phyloP scores from a whole-genome alignment of 2,113 vertebrate species.

The Actinemys pallida region DNA sequence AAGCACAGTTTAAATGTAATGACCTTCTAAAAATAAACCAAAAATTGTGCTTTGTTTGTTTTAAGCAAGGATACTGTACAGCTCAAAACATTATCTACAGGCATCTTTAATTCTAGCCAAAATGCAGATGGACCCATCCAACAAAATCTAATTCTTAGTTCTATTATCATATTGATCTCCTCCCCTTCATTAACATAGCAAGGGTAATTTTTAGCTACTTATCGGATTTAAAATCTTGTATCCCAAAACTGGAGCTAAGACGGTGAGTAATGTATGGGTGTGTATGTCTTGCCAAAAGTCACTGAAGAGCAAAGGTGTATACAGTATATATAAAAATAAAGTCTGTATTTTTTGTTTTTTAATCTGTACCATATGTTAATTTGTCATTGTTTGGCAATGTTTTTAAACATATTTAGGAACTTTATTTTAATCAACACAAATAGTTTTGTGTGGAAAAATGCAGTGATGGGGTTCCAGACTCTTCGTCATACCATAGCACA shows the following conservation, averaged over 20 bases:
- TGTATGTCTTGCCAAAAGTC: background rate
- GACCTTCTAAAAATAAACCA: background rate
- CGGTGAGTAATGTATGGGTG: accelerated
- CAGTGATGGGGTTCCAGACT: background rate
- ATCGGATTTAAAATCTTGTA: background rate
- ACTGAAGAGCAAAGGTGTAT: background rate
- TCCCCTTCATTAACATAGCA: background rate
- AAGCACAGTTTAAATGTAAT: background rate
- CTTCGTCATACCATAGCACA: background rate
- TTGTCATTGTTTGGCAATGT: background rate
- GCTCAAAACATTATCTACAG: background rate
- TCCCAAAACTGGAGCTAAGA: background rate
- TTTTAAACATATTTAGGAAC: background rate
- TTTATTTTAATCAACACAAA: background rate
- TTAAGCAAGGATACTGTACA: background rate
- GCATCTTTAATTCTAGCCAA: background rate
- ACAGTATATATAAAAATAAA: background rate
- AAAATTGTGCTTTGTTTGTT: background rate
- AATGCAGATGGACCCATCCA: background rate
- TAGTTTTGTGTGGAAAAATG: background rate
- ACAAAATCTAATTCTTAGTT: background rate
- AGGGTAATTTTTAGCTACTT: background rate
- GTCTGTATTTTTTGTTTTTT: background rate
- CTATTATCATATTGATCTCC: background rate
- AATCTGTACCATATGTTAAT: background rate